Evolutionary conservation across 64 coral and sea anemone species (phyloP).

Genomic region (Actinia tenebrosa): DNA sequence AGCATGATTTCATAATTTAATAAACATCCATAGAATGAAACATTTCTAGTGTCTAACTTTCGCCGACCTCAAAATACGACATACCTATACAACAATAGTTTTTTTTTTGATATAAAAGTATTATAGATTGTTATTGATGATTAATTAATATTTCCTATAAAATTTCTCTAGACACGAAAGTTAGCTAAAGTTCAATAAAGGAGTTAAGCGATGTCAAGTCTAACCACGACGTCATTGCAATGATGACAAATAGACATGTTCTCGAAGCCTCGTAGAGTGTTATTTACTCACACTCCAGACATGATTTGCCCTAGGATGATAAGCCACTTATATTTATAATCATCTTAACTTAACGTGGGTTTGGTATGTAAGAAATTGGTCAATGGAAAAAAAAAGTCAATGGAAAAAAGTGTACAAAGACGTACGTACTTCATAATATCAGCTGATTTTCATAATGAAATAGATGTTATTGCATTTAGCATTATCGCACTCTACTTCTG

Average conservation of each 20-base stretch:
- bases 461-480: too few relatives aligned
- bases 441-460: too few relatives aligned
- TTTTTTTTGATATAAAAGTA: background rate
- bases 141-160: background rate
- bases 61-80: too few relatives aligned
- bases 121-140: background rate
- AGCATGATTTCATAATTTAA: background rate
- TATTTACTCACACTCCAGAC: background rate
- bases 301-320: background rate
- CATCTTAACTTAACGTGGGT: background rate
- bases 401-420: too few relatives aligned
- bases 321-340: background rate
- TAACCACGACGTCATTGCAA: background rate
- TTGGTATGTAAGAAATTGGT: background rate
- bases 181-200: background rate
- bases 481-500: too few relatives aligned
- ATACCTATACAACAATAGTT: background rate
- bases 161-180: background rate
- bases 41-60: background rate
- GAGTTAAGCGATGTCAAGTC: background rate
- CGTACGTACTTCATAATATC: too few relatives aligned
- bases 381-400: background rate
- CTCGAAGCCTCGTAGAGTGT: background rate
- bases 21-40: background rate
- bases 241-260: background rate